Evolutionary conservation across 2,797 vertebrate species (phyloP).

Genomic region (Steatocranus sp.): DNA sequence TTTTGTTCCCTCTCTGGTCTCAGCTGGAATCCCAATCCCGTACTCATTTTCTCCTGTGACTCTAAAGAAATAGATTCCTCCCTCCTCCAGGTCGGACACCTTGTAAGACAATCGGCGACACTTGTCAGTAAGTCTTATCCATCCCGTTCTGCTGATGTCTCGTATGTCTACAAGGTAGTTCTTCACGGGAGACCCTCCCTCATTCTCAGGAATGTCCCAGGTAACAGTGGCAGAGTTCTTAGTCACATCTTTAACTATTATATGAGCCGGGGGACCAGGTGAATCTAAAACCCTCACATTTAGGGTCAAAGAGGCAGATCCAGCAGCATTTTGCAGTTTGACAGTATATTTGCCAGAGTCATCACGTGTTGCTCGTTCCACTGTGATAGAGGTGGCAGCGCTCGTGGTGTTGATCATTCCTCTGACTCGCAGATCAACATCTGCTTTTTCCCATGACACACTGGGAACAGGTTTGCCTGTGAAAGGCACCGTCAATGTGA

Average conservation of each 20-base stretch:
- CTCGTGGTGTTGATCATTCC: conserved; percentile 86
- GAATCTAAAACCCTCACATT: conserved; percentile 94
- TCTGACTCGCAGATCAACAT: conserved; percentile 87
- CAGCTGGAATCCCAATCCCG: conserved; percentile 84
- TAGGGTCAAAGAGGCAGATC: conserved; percentile 84
- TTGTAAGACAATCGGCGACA: conserved; percentile 90
- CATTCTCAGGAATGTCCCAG: conserved; percentile 97
- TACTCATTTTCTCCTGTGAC: conserved; percentile 94
- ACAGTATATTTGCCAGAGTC: conserved; percentile 95
- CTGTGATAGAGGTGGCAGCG: conserved; percentile 83
- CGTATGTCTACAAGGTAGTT: conserved; percentile 92
- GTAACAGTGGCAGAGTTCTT: conserved; percentile 87
- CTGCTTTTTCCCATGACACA: conserved; percentile 90
- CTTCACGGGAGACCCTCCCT: conserved; percentile 91
- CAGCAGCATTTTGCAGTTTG: conserved; percentile 87
- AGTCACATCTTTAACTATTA: conserved; percentile 87
- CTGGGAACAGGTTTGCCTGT: conserved; percentile 88
- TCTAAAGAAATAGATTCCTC: conserved; percentile 94
- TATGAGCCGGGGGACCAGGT: conserved; percentile 85
- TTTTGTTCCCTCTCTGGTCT: conserved; percentile 93
- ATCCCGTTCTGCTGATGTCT: conserved; percentile 93
- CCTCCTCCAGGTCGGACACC: conserved; percentile 87
- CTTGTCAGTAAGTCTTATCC: conserved; percentile 90
- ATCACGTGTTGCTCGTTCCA: conserved; percentile 90
- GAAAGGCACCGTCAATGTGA: conserved; percentile 91